Percentiles rank a stretch among this genome's conserved stretches.
Evolutionary conservation across 2,888 invertebrate genomes (phyloP).

Genomic region (Hydropsyche betteni): DNA sequence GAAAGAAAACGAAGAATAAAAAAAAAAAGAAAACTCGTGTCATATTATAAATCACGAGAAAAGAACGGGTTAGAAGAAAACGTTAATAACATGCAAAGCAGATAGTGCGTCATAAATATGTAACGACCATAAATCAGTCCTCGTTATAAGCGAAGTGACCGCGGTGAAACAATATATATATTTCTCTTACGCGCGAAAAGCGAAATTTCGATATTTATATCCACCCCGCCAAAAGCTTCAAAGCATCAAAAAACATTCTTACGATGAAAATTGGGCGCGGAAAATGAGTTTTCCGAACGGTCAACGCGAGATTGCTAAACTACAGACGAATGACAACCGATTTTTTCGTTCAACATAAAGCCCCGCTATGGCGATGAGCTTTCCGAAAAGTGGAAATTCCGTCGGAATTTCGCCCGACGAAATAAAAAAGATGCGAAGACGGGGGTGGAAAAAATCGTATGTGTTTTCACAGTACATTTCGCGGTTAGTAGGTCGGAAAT

Average conservation of each 20-base stretch:
- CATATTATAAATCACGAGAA: constrained; percentile 16
- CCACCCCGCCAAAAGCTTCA: no score
- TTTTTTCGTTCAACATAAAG: no score
- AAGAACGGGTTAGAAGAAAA: constrained; percentile 5
- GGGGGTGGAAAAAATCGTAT: not conserved
- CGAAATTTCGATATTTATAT: no score
- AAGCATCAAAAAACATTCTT: no score
- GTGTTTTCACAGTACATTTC: constrained; percentile 17
- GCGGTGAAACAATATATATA: no score
- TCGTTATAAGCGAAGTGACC: not conserved
- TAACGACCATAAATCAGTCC: constrained; percentile 18
- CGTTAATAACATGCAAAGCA: constrained; percentile 9
- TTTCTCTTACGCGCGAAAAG: no score
- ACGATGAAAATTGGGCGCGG: no score
- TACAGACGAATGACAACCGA: no score
- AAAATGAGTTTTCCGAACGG: no score
- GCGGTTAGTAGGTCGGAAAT: constrained; percentile 24
- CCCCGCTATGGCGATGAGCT: no score
- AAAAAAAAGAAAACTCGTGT: not conserved
- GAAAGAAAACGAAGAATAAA: no score
- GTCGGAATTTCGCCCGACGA: not conserved
- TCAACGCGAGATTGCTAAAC: no score
- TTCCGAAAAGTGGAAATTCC: not conserved
- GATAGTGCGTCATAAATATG: constrained; percentile 28
- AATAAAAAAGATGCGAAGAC: not conserved